A percentile compares a stretch with the other conserved stretches of the same genome.
phyloP scores from a whole-genome alignment of 2,888 invertebrate species.

The Chrysolina oricalcia region DNA sequence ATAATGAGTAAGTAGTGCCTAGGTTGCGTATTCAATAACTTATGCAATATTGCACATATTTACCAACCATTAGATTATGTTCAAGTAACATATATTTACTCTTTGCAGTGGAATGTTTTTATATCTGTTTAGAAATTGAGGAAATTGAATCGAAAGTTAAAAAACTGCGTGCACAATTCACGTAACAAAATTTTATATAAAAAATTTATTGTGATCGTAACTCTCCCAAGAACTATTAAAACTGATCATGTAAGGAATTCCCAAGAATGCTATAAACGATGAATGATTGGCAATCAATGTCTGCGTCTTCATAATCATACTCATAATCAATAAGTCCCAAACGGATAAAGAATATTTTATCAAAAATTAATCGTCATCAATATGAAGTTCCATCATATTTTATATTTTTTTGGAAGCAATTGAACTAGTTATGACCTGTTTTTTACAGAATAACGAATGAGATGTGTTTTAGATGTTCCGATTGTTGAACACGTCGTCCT shows the following conservation, averaged over 20 bases:
- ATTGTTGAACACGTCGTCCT: constrained; percentile 31
- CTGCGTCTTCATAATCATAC: too few species aligned
- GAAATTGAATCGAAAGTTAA: neutral
- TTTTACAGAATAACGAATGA: neutral
- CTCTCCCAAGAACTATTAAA: neutral
- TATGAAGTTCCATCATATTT: too few species aligned
- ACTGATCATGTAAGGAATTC: neutral
- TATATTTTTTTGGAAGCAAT: too few species aligned
- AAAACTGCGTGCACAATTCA: neutral
- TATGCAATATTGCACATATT: constrained; percentile 16
- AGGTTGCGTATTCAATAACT: neutral
- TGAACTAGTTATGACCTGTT: too few species aligned
- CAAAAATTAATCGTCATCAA: too few species aligned
- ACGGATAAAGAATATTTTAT: too few species aligned
- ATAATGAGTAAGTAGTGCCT: neutral
- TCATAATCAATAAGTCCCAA: too few species aligned
- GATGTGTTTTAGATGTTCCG: constrained; percentile 13
- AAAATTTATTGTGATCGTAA: neutral
- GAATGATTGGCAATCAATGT: neutral
- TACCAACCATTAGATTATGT: constrained; percentile 5
- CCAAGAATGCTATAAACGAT: neutral
- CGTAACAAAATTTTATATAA: neutral
- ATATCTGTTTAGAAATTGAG: neutral
- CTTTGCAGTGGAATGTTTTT: neutral
- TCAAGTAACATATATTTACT: constrained; percentile 11